These are phyloP conservation scores for Lottia scabra DNA, from an alignment of 2,888 invertebrate genomes.

Conservation along the genomic window DNA sequence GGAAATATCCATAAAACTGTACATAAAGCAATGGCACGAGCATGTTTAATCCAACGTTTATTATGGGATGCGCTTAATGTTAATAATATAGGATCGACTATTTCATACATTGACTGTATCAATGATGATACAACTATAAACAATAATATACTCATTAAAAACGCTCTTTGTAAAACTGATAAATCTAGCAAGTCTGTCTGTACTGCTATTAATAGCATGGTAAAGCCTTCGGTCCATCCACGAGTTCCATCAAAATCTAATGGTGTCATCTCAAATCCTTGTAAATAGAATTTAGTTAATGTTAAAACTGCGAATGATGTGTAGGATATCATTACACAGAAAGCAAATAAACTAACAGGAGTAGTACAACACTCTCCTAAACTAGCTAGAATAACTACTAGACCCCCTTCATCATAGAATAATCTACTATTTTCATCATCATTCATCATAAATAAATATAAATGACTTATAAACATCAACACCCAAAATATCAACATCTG, in stretches of 20 bases:
- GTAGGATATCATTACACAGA: conserved; percentile 72
- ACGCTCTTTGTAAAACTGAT: conserved; percentile 71
- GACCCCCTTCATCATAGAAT: conserved; percentile 64
- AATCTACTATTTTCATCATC: conserved; percentile 44
- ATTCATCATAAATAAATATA: conserved; percentile 63
- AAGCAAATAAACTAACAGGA: conserved; percentile 71
- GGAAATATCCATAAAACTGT: conserved; percentile 69
- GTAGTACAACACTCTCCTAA: conserved; percentile 71
- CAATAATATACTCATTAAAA: conserved; percentile 72
- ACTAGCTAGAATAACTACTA: conserved; percentile 66
- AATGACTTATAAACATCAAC: conserved; percentile 69
- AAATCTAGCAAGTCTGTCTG: conserved; percentile 72
- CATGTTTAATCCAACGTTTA: conserved; percentile 65
- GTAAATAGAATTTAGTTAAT: conserved; percentile 69
- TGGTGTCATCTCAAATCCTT: conserved; percentile 63
- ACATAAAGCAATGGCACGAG: conserved; percentile 68
- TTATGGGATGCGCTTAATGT: conserved; percentile 71
- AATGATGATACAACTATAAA: conserved; percentile 73
- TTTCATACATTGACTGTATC: conserved; percentile 73
- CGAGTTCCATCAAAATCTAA: conserved; percentile 62
- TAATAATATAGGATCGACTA: conserved; percentile 72
- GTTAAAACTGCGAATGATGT: conserved; percentile 68
- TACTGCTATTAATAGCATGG: conserved; percentile 72
- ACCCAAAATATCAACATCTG: conserved; percentile 72
- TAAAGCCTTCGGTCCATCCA: conserved; percentile 73